phyloP scores from a whole-genome alignment of 2,888 invertebrate genomes.

The Standfussiana lucernea region DNA sequence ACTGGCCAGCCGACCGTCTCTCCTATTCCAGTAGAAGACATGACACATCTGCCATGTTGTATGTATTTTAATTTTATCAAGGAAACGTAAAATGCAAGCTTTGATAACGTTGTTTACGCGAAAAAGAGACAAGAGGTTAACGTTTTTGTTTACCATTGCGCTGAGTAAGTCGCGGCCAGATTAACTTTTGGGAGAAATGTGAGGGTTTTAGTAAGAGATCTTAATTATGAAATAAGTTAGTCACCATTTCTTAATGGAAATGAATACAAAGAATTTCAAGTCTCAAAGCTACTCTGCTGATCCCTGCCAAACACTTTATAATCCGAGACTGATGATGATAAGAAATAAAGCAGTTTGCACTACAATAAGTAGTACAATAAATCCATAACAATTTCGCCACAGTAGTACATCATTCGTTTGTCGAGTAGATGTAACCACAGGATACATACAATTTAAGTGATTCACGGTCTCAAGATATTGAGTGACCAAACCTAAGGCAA shows the following conservation, averaged over 20 bases:
- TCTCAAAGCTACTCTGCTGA: not conserved
- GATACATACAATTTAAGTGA: slow-evolving; percentile 69
- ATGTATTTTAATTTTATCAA: slow-evolving; percentile 75
- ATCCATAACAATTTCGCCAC: slow-evolving; percentile 22
- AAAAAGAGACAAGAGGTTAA: slow-evolving; percentile 8
- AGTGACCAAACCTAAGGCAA: slow-evolving; percentile 71
- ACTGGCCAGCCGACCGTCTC: slow-evolving; percentile 91
- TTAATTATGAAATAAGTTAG: slow-evolving; percentile 19
- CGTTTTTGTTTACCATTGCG: slow-evolving; percentile 8
- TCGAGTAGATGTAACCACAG: slow-evolving; percentile 61
- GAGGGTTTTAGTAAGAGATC: slow-evolving; percentile 9
- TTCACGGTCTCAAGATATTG: slow-evolving; percentile 68
- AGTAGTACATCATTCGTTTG: slow-evolving; percentile 39
- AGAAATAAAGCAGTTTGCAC: slow-evolving; percentile 11
- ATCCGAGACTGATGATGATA: not conserved
- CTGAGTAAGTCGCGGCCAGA: slow-evolving; percentile 5
- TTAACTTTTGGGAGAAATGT: slow-evolving; percentile 27
- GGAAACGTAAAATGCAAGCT: not conserved
- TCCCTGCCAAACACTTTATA: not conserved
- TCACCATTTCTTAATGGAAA: not conserved
- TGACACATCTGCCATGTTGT: slow-evolving; percentile 92
- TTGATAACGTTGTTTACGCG: not conserved
- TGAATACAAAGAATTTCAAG: not conserved
- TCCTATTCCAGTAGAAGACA: slow-evolving; percentile 91
- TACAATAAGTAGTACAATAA: slow-evolving; percentile 2